Percentiles rank a stretch among this genome's conserved stretches.
These are phyloP conservation scores for Epinephelus awoara DNA, from an alignment of 2,797 vertebrate species.

Conservation along the genomic window DNA sequence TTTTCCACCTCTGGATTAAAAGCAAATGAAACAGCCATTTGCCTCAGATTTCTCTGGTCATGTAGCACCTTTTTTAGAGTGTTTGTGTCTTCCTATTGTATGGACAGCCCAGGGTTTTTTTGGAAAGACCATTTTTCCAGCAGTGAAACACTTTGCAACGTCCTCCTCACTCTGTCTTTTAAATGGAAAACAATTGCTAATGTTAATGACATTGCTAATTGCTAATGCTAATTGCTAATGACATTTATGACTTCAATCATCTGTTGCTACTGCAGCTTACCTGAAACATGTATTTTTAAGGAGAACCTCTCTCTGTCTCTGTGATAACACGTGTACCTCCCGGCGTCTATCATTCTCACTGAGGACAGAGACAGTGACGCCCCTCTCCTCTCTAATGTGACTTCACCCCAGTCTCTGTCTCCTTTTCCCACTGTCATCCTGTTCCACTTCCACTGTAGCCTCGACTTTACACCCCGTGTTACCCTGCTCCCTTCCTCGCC, in stretches of 20 bases:
- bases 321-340: conserved; percentile 86
- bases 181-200: not conserved
- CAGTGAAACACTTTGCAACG: not conserved
- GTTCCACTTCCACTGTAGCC: conserved; percentile 73
- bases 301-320: conserved; percentile 61
- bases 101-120: too few species aligned
- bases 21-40: too few species aligned
- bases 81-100: too few species aligned
- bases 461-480: conserved; percentile 51
- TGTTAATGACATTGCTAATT: not conserved
- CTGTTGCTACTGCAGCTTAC: conserved; percentile 72
- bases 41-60: too few species aligned
- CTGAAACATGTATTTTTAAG: conserved; percentile 83
- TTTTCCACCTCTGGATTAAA: too few species aligned
- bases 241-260: not conserved
- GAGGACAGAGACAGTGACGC: conserved; percentile 64
- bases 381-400: conserved; percentile 26
- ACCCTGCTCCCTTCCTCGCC: conserved; percentile 32
- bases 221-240: too few species aligned
- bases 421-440: conserved; percentile 36
- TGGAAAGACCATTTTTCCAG: too few species aligned
- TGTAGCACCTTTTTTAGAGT: too few species aligned
- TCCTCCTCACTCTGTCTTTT: not conserved
- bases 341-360: conserved; percentile 75
- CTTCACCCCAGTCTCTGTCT: conserved; percentile 23